phyloP scores from a whole-genome alignment of 2,113 vertebrate genomes.

The Mesitornis unicolor region DNA sequence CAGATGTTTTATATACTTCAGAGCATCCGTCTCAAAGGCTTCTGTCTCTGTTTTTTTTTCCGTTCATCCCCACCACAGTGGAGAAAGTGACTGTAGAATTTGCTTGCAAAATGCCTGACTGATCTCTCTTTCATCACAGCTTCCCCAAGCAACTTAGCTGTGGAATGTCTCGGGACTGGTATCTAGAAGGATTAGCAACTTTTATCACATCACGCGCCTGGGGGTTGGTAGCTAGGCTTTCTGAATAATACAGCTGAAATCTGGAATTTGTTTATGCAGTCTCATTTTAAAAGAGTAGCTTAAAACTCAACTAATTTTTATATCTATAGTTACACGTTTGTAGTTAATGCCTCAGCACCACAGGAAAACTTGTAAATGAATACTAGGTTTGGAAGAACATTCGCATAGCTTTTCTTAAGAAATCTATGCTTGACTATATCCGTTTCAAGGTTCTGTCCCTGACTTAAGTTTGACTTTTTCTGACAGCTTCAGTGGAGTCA shows the following conservation, averaged over 20 bases:
- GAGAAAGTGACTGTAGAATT: slow-evolving; percentile 4
- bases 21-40: not conserved
- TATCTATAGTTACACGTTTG: not conserved
- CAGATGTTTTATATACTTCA: not conserved
- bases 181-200: not conserved
- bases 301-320: not conserved
- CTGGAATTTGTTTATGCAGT: not conserved
- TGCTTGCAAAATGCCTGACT: not conserved
- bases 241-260: not conserved
- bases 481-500: not conserved
- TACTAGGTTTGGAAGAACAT: not conserved
- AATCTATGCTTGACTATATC: not conserved
- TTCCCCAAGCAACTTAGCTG: not conserved
- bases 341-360: not conserved
- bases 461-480: not conserved
- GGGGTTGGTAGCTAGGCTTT: not conserved
- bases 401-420: not conserved
- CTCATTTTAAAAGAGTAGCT: not conserved
- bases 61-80: not conserved
- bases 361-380: not conserved
- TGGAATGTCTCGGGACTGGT: not conserved
- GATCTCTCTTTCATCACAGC: not conserved
- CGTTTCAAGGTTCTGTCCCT: not conserved
- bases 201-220: not conserved
- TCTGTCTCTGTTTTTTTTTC: not conserved